phyloP scores from a whole-genome alignment of 2,797 vertebrate species.

The Cirrhinus mrigala region DNA sequence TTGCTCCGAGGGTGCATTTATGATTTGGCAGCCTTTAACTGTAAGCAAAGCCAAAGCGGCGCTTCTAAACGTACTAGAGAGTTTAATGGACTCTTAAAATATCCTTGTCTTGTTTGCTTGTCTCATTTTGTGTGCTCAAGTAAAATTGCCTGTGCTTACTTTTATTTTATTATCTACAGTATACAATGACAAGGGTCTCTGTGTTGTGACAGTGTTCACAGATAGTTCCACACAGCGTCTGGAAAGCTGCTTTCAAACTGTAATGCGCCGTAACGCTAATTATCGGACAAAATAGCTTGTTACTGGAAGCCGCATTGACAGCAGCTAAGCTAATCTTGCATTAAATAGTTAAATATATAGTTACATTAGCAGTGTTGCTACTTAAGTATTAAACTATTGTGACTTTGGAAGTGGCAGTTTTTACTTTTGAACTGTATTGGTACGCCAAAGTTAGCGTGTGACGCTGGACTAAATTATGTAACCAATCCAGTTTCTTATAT shows the following conservation, averaged over 20 bases:
- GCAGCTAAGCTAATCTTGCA: neutral
- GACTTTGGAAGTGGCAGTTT: neutral
- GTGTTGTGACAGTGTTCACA: neutral
- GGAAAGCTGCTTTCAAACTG: neutral
- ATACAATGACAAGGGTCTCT: neutral
- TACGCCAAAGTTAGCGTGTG: neutral
- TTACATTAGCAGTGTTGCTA: neutral
- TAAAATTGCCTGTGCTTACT: slow-evolving; percentile 7
- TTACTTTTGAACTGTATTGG: neutral
- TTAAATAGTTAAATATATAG: neutral
- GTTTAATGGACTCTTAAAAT: slow-evolving; percentile 53
- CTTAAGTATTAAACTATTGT: neutral
- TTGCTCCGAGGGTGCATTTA: slow-evolving; percentile 42
- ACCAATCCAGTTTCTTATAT: neutral
- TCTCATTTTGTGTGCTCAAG: slow-evolving; percentile 39
- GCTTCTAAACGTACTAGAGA: slow-evolving; percentile 21
- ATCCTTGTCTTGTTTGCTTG: slow-evolving; percentile 43
- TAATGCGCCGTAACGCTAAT: neutral
- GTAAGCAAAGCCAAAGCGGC: slow-evolving; percentile 32
- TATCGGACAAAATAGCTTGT: neutral
- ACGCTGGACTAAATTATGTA: neutral
- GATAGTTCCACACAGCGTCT: neutral
- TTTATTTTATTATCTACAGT: slow-evolving; percentile 1
- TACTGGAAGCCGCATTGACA: neutral
- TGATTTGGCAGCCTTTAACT: slow-evolving; percentile 41